These are phyloP conservation scores for Nemapogon koenigi DNA, from an alignment of 2,888 invertebrate genomes.

Conservation along the genomic window DNA sequence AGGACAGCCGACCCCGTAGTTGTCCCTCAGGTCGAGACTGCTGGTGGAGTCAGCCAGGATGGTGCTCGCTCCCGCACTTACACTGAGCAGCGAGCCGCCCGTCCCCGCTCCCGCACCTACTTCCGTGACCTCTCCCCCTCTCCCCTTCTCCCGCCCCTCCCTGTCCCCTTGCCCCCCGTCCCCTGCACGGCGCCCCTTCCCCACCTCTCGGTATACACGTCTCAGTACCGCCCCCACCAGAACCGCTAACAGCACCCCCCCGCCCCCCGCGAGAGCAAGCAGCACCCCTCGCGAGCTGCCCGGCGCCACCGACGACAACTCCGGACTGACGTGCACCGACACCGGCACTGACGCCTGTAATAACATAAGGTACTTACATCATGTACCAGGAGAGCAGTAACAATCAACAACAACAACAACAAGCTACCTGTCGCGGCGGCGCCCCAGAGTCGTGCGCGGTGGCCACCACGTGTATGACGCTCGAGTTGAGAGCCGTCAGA, in stretches of 20 bases:
- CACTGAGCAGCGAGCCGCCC: constrained; percentile 58
- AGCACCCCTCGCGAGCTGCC: constrained; percentile 49
- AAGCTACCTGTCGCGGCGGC: constrained; percentile 74
- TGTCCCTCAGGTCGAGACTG: constrained; percentile 36
- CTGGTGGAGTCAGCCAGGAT: constrained; percentile 63
- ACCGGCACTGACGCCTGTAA: constrained; percentile 69
- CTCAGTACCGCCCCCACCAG: constrained; percentile 75
- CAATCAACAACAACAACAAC: not conserved
- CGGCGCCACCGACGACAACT: constrained; percentile 40
- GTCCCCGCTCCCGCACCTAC: constrained; percentile 14
- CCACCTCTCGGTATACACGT: constrained; percentile 10
- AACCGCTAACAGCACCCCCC: constrained; percentile 72
- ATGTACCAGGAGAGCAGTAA: not conserved
- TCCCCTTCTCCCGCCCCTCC: constrained; percentile 6
- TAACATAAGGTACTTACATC: not conserved
- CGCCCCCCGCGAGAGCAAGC: constrained; percentile 48
- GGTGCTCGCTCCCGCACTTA: constrained; percentile 65
- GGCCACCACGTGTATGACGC: constrained; percentile 77
- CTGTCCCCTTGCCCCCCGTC: constrained; percentile 22
- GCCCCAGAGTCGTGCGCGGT: constrained; percentile 85
- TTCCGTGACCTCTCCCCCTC: constrained; percentile 2
- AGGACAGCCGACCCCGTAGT: too few species aligned
- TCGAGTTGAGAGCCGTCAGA: constrained; percentile 50
- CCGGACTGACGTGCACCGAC: constrained; percentile 65
- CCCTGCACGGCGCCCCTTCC: constrained; percentile 2